Base-by-base conservation (phyloP, 2,113 vertebrate species). In the Benitochromis conjunctus region DNA sequence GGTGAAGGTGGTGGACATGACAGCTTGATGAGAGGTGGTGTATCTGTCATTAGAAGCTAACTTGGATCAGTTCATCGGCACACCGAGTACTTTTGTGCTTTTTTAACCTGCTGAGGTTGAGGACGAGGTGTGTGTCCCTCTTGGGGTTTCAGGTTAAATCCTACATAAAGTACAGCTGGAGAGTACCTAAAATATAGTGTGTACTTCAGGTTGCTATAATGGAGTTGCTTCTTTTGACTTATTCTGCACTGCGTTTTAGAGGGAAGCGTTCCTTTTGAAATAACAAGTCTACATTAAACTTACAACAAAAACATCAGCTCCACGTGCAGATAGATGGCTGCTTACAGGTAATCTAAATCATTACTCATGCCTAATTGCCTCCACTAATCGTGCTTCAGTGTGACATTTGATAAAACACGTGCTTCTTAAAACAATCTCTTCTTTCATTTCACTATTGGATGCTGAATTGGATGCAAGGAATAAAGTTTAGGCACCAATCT, bases 11-110 rank as follows among this genome's bases (percentile, higher is more conserved):
- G 57, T 81, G 81, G 79, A 87, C 80, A 66, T 84, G 86, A 90
- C 85, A 83, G 89, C 11, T 86, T 79, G 88, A 88, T 58, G 91
- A 89, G 58, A 91, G 83, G 80, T 9, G 82, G 84, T 79, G 83
- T n/a, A n/a, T 85, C 86, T 78, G 74, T 87, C 86, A 81, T 19
- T 80, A 48, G 51, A 57, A 24, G 19, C 80, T 85, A 79, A 71
- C 36, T 51, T 76, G 43, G 54, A 13, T 53, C 82, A 88, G 84
- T 46, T 85, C 71, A 58, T 80, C 74, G 56, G 31, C 38, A 83
- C 29, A 80, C 21, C 36, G 34, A 60, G 16, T 19, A 56, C 36
- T 31, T 79, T 38, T n/a, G 57, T 10, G 13, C 31, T 69, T 79
- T 54, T 78, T 64, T 36, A 3, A 79, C 69, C 4, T 76, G 71